Base-by-base conservation (phyloP, 2,888 invertebrate species). In the Halictus ligatus region DNA sequence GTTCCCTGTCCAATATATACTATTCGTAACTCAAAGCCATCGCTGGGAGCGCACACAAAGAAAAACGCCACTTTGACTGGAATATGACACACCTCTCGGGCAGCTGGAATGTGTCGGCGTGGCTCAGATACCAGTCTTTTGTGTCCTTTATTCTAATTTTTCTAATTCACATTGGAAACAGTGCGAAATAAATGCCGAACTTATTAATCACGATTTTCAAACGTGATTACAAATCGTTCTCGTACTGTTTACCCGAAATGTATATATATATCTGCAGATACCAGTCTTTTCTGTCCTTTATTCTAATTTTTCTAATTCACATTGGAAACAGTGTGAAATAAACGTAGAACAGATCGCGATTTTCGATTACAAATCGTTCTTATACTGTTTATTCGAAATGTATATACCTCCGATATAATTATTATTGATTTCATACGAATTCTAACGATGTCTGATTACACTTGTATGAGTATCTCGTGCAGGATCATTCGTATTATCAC, bases 51-150 rank as follows among this genome's bases (percentile, higher is more conserved):
- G 29, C 75, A 69, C 48, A 83, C 58, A 83, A 85, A 76, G 79
- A 83, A 85, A 84, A 78, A 67, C 80, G 78, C 25, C 73, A 85
- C 54, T 85, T 88, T 88, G 83, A 81, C 87, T 87, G 84, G 88
- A 89, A 89, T 89, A 89, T 89, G 88, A 89, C 88, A 89, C 88
- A 88, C 88, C 87, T 88, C 84, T 64, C 76, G 75, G 81, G 85
- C 88, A 88, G 87, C 82, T 89, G 87, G 88, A 89, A 89, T 89
- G 84, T 79, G 76, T 85, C 76, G 73, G 75, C 76, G 67, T 84
- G 43, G 67, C 76, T 85, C 84, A 76, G 79, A 64, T 83, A 83
- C 76, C 71, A 13, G 40, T 73, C 79, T 76, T 79, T 83, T 76
- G 58, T 69, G 43, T 43, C 40, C 48, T 40, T 48, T 35, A 72